Conservation (phyloP, 2,888 invertebrate genomes). For the Diaphora mendica region DNA sequence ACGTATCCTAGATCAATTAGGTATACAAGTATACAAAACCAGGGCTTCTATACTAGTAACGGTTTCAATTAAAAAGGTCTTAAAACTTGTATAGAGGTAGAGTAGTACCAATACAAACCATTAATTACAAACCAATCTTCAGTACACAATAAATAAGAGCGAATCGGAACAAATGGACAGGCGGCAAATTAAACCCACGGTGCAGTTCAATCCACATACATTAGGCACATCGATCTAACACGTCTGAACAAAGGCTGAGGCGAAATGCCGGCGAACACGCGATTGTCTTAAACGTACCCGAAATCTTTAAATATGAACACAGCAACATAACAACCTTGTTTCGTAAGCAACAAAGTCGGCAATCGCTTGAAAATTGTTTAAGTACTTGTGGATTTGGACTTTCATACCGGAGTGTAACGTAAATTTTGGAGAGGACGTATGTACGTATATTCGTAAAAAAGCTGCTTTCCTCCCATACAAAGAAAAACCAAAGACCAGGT, state of each 20-base stretch:
- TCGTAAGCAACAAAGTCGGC: conserved; percentile 28
- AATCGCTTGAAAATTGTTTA: conserved; percentile 30
- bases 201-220: conserved; percentile 81
- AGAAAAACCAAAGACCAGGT: background rate
- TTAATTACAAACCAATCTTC: conserved; percentile 67
- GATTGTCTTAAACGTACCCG: conserved; percentile 70
- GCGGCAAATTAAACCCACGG: conserved; percentile 81
- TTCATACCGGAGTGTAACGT: conserved; percentile 43
- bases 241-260: conserved; percentile 78
- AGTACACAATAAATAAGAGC: conserved; percentile 79
- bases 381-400: conserved; percentile 27
- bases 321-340: conserved; percentile 34
- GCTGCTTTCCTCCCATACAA: background rate
- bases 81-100: background rate
- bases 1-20: background rate
- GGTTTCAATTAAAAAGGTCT: background rate
- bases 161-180: conserved; percentile 86
- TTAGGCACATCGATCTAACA: conserved; percentile 83
- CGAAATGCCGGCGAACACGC: conserved; percentile 80
- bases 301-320: conserved; percentile 41
- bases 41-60: background rate
- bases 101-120: conserved; percentile 45
- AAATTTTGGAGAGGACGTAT: conserved; percentile 6
- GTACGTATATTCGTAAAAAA: background rate
- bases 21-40: background rate